A percentile compares a stretch with the other conserved stretches of the same genome.
Evolutionary conservation across 2,113 vertebrate genomes (phyloP).

Genomic region (Callipepla squamata): DNA sequence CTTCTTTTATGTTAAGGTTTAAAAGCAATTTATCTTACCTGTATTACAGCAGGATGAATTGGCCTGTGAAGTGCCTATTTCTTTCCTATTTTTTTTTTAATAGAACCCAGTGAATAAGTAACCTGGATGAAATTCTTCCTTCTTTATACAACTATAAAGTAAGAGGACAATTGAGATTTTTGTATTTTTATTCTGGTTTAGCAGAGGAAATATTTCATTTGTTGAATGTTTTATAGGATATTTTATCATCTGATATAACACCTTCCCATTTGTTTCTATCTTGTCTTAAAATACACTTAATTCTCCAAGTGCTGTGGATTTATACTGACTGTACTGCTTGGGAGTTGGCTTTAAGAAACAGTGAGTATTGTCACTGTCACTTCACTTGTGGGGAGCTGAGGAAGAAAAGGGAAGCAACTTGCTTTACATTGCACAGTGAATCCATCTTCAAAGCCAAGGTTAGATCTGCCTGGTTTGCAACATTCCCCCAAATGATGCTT

Average conservation of each 20-base stretch:
- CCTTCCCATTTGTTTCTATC: neutral
- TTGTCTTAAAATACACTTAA: neutral
- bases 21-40: slow-evolving; percentile 42
- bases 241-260: neutral
- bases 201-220: neutral
- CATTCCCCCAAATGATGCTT: neutral
- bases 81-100: neutral
- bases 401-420: neutral
- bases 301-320: neutral
- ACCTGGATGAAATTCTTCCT: neutral
- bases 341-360: neutral
- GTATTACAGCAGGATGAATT: neutral
- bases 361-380: neutral
- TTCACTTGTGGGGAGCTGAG: neutral
- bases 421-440: neutral
- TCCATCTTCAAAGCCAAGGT: neutral
- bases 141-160: neutral
- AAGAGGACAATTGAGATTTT: neutral
- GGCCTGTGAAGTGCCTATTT: neutral
- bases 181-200: neutral
- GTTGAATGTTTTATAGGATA: neutral
- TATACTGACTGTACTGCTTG: neutral
- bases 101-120: neutral
- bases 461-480: neutral
- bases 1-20: neutral